A percentile compares a stretch with the other conserved stretches of the same genome.
These are phyloP conservation scores for Falco columbarius DNA, from an alignment of 2,797 vertebrate species.

Conservation along the genomic window DNA sequence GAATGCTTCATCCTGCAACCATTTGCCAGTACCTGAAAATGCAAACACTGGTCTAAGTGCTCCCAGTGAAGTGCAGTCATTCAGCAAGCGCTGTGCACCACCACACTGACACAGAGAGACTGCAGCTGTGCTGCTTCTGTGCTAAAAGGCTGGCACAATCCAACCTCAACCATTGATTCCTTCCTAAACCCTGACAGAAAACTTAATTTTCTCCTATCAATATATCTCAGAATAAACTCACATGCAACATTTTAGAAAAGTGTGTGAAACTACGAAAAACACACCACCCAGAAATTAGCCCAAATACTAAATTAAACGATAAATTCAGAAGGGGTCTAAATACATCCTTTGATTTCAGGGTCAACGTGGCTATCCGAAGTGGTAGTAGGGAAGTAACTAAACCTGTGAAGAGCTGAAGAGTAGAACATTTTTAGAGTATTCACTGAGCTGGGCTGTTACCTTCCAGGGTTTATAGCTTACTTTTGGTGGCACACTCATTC, in stretches of 20 bases:
- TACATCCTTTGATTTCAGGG: neutral
- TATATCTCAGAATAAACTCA: neutral
- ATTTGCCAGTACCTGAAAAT: neutral
- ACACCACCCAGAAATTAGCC: neutral
- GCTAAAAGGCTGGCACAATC: neutral
- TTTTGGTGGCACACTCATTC: neutral
- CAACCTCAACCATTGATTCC: accelerated
- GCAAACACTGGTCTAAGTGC: neutral
- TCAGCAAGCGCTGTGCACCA: neutral
- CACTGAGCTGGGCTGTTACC: neutral
- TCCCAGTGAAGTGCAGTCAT: neutral
- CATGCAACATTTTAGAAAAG: neutral
- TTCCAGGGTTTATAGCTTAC: neutral
- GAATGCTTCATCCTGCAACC: neutral
- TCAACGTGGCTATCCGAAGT: neutral
- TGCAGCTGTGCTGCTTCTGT: neutral
- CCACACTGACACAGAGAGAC: neutral
- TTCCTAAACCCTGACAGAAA: neutral
- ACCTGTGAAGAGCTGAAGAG: neutral
- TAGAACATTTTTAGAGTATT: neutral
- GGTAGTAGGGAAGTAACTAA: neutral
- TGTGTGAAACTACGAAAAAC: neutral
- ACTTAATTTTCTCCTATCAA: neutral
- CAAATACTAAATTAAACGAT: neutral
- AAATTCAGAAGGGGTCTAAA: neutral